phyloP scores from a whole-genome alignment of 2,797 vertebrate species.

The Enteromius anoplus region DNA sequence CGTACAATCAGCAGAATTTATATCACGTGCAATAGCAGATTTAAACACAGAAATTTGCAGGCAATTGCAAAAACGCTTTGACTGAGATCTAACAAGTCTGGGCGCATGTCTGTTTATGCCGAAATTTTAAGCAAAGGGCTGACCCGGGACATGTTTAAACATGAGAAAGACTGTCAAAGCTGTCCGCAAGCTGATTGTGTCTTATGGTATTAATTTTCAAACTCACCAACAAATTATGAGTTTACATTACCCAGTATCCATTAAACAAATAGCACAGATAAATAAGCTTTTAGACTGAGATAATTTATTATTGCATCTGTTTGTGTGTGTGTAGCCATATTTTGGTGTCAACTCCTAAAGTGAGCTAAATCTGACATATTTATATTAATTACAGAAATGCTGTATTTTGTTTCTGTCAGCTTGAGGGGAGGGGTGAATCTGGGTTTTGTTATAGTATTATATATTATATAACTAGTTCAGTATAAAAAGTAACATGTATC shows the following conservation, averaged over 20 bases:
- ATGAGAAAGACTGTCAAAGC: conserved; percentile 40
- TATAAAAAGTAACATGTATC: neutral
- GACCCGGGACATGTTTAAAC: conserved; percentile 66
- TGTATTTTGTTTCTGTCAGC: neutral
- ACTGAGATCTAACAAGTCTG: conserved; percentile 67
- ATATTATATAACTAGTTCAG: neutral
- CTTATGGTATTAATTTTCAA: neutral
- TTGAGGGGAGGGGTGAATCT: neutral
- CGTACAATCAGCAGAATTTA: neutral
- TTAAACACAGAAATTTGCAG: neutral
- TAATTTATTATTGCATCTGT: neutral
- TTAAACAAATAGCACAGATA: neutral
- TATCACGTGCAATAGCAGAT: neutral
- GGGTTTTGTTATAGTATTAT: neutral
- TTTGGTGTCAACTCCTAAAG: neutral
- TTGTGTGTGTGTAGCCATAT: neutral
- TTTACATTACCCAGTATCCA: neutral
- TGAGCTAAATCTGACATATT: neutral
- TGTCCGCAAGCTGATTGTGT: neutral
- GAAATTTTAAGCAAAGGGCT: conserved; percentile 57
- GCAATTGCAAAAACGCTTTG: conserved; percentile 39
- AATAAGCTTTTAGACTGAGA: neutral
- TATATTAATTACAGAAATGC: neutral
- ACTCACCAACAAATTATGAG: neutral
- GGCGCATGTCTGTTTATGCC: conserved; percentile 69